Evolutionary conservation across 64 coral and sea anemone genomes (phyloP).

Genomic region (Pocillopora damicornis): DNA sequence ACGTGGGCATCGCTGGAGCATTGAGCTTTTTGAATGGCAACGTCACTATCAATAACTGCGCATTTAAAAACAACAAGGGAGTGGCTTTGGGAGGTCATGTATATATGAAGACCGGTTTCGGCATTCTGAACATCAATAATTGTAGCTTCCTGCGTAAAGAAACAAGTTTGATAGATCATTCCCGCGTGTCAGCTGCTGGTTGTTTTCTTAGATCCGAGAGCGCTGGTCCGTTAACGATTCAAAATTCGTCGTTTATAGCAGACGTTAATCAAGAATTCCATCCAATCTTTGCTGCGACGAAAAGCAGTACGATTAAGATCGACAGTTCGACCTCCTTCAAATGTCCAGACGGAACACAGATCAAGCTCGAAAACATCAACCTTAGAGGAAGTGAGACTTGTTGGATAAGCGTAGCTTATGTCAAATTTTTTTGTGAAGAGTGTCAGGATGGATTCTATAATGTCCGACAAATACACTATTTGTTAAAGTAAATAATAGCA

Average conservation of each 20-base stretch:
- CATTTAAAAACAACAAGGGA: constrained; percentile 38
- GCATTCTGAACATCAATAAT: constrained; percentile 7
- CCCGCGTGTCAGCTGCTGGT: background rate
- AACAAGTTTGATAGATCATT: background rate
- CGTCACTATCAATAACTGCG: constrained; percentile 15
- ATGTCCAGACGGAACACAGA: background rate
- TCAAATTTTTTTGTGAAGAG: constrained; percentile 26
- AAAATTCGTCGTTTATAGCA: constrained; percentile 19
- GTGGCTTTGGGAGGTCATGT: constrained; percentile 4
- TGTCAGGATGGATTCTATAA: constrained; percentile 33
- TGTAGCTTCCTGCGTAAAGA: constrained; percentile 16
- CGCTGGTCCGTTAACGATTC: background rate
- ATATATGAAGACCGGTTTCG: constrained; percentile 17
- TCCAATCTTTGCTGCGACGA: constrained; percentile 7
- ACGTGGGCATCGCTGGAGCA: background rate
- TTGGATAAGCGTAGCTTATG: constrained; percentile 11
- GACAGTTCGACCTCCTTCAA: background rate
- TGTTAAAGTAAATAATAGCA: too few relatives aligned
- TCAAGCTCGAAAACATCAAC: background rate
- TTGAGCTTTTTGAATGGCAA: constrained; percentile 23
- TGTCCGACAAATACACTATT: too few relatives aligned
- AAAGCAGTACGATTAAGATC: constrained; percentile 2
- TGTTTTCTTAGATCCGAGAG: constrained; percentile 8
- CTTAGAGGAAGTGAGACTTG: background rate
- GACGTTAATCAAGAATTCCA: background rate